phyloP scores from a whole-genome alignment of 2,888 invertebrate species.

The Drosophila yooni region DNA sequence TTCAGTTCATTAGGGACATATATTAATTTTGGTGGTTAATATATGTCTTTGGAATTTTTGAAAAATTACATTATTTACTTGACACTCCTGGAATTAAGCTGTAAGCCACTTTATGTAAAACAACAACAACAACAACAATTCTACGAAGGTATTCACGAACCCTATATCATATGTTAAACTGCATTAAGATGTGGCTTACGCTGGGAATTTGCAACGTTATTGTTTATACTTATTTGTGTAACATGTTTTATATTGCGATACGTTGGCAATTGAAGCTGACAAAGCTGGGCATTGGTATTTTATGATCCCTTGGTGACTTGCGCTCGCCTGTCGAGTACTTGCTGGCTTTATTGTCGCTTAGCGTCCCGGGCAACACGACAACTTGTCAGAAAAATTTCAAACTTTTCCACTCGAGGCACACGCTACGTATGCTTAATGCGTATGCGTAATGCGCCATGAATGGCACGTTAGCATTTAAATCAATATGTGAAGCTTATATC shows the following conservation, averaged over 20 bases:
- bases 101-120: no score
- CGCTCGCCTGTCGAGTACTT: constrained; percentile 2
- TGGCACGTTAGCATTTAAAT: constrained; percentile 44
- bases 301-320: constrained; percentile 51
- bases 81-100: no score
- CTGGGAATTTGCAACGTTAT: not conserved
- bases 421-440: constrained; percentile 28
- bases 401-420: constrained; percentile 22
- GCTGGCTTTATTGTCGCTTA: constrained; percentile 52
- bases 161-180: not conserved
- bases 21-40: no score
- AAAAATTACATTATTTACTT: no score
- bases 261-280: constrained; percentile 40
- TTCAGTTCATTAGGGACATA: no score
- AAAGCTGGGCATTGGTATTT: constrained; percentile 43
- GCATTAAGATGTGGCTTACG: not conserved
- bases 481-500: constrained; percentile 37
- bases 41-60: no score
- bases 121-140: not conserved
- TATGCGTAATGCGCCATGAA: constrained; percentile 23
- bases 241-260: constrained; percentile 2
- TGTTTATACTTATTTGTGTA: constrained; percentile 24
- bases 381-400: constrained; percentile 60
- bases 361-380: constrained; percentile 51
- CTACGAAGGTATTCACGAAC: not conserved